These are phyloP conservation scores for Rhizomys pruinosus DNA, from an alignment of 2,113 vertebrate species.

Conservation along the genomic window DNA sequence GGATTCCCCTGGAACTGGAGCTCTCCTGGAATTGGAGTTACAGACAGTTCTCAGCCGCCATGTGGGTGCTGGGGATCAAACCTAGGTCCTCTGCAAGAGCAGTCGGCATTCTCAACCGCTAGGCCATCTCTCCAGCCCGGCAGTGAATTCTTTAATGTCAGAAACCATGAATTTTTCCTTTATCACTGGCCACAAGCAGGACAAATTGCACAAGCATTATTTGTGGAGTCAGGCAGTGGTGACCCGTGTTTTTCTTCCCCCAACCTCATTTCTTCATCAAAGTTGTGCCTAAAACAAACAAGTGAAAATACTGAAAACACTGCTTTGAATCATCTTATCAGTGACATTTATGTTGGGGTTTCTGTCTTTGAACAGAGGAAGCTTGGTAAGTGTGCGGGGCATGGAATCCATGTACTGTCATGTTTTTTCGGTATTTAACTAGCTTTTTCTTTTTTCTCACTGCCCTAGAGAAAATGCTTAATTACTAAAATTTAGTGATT, in stretches of 20 bases:
- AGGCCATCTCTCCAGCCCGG: no score
- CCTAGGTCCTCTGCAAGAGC: no score
- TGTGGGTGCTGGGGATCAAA: no score
- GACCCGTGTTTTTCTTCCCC: background rate
- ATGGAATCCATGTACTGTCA: background rate
- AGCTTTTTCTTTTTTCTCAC: constrained; percentile 20
- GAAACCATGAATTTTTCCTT: background rate
- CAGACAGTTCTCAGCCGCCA: no score
- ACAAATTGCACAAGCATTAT: background rate
- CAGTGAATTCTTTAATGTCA: background rate
- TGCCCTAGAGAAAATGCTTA: constrained; percentile 69
- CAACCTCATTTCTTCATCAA: background rate
- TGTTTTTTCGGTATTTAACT: background rate
- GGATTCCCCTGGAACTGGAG: no score
- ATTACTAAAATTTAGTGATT: constrained; percentile 66
- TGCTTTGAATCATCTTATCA: background rate
- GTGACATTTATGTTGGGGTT: background rate
- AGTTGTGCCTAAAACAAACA: constrained; percentile 14
- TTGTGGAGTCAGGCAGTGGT: background rate
- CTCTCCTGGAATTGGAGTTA: no score
- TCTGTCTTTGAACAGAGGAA: constrained; percentile 10
- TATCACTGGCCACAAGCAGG: background rate
- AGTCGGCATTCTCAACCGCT: no score
- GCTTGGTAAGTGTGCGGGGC: background rate
- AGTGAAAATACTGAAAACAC: background rate